Percentiles rank a stretch among this genome's conserved stretches.
Evolutionary conservation across 2,113 vertebrate species (phyloP).

Genomic region (Syrmaticus mikado): DNA sequence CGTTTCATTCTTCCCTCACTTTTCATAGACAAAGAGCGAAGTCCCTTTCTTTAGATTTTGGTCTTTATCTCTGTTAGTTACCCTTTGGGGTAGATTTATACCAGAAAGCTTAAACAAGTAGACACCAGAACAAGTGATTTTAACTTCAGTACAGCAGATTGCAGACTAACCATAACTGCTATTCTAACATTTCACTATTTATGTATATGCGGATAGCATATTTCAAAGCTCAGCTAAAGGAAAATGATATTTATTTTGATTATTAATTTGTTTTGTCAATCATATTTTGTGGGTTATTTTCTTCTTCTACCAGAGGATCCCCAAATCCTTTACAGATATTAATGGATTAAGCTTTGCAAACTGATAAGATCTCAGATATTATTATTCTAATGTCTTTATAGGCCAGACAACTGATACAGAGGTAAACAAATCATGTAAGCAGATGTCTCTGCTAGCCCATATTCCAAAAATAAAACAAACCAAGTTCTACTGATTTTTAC

Average conservation of each 20-base stretch:
- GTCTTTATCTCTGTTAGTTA: background rate
- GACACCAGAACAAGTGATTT: background rate
- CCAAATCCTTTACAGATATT: background rate
- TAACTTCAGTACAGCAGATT: background rate
- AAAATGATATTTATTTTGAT: background rate
- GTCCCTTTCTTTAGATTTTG: background rate
- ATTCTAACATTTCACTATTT: background rate
- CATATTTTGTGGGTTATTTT: background rate
- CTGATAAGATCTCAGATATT: background rate
- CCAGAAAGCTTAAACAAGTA: background rate
- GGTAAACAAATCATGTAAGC: background rate
- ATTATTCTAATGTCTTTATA: background rate
- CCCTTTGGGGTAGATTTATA: background rate
- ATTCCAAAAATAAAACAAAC: background rate
- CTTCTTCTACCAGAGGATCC: background rate
- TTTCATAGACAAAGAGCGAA: background rate
- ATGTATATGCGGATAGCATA: rapidly evolving
- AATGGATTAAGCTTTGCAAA: background rate
- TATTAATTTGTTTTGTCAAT: background rate
- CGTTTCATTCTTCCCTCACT: background rate
- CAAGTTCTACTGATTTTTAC: background rate
- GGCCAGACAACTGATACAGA: background rate
- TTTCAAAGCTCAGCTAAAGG: background rate
- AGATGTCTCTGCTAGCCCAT: background rate
- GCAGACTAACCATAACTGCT: background rate